Percentiles rank a stretch among this genome's conserved stretches.
These are phyloP conservation scores for Caenorhabditis japonica DNA, from an alignment of 2,888 invertebrate genomes.

Conservation along the genomic window DNA sequence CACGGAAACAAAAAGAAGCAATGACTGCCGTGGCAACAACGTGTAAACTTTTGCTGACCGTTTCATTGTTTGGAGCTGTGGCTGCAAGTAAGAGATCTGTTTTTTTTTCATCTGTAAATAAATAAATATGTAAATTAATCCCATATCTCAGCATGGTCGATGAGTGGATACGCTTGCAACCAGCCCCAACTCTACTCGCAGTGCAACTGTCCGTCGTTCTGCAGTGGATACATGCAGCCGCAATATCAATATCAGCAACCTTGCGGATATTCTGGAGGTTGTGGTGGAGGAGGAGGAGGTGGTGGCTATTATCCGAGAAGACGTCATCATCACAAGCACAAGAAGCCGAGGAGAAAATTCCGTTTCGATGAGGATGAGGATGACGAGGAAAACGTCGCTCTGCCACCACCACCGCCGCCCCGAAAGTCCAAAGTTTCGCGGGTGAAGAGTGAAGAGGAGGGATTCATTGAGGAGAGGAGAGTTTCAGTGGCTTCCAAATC, in stretches of 20 bases:
- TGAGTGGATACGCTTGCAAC: slow-evolving; percentile 60
- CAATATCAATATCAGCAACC: slow-evolving; percentile 31
- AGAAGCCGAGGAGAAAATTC: slow-evolving; percentile 44
- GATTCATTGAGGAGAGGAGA: slow-evolving; percentile 45
- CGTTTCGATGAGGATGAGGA: slow-evolving; percentile 43
- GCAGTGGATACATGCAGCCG: slow-evolving; percentile 42
- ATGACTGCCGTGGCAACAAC: background rate
- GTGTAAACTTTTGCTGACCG: slow-evolving; percentile 3
- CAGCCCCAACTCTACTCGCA: slow-evolving; percentile 61
- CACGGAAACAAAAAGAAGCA: too few relatives aligned
- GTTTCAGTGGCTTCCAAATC: slow-evolving; percentile 5
- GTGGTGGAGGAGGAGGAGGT: slow-evolving; percentile 11
- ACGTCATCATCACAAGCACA: slow-evolving; percentile 36
- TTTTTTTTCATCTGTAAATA: background rate
- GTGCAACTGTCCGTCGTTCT: slow-evolving; percentile 60
- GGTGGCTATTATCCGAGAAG: slow-evolving; percentile 38
- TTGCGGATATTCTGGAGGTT: slow-evolving; percentile 22
- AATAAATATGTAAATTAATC: background rate
- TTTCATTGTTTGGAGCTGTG: slow-evolving; percentile 6
- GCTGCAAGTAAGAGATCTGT: slow-evolving; percentile 19
- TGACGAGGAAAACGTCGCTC: slow-evolving; percentile 11
- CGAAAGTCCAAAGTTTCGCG: slow-evolving; percentile 21
- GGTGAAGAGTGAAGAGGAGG: slow-evolving; percentile 27
- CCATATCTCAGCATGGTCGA: slow-evolving; percentile 45
- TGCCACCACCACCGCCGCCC: slow-evolving; percentile 33